Evolutionary conservation across 2,888 invertebrate genomes (phyloP).

Genomic region (Pollenia amentaria): DNA sequence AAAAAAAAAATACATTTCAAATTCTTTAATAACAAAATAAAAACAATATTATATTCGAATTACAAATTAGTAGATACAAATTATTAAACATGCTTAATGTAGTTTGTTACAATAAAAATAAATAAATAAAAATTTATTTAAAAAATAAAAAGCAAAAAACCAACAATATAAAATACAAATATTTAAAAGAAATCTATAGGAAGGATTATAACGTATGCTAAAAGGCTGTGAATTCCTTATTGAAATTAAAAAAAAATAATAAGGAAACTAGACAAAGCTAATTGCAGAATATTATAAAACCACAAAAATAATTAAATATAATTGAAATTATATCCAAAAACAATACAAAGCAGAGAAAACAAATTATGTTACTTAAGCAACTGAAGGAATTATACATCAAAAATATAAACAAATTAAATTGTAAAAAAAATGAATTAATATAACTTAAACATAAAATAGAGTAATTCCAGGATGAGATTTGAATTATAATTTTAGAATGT

Average conservation of each 20-base stretch:
- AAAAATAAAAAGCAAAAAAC: conserved; percentile 16
- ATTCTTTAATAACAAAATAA: conserved; percentile 57
- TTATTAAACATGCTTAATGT: conserved; percentile 44
- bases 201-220: conserved; percentile 76
- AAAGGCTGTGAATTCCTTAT: conserved; percentile 78
- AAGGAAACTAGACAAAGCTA: conserved; percentile 57
- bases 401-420: conserved; percentile 22
- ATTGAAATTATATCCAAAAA: conserved; percentile 33
- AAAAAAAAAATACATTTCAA: conserved; percentile 41
- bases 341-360: conserved; percentile 46
- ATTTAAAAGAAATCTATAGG: conserved; percentile 49
- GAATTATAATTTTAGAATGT: too few relatives aligned
- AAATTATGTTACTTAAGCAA: conserved; percentile 58
- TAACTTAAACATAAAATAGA: background rate
- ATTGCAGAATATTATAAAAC: conserved; percentile 55
- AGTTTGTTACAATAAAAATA: conserved; percentile 52
- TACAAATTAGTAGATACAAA: conserved; percentile 37
- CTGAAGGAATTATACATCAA: conserved; percentile 47
- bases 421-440: background rate
- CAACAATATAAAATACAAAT: background rate
- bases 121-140: conserved; percentile 8
- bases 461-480: conserved; percentile 12
- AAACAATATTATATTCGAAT: conserved; percentile 62
- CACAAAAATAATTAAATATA: conserved; percentile 28
- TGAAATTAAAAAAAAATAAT: conserved; percentile 34